These are phyloP conservation scores for Muscidifurax raptorellus DNA, from an alignment of 1,140 invertebrate species.

Conservation along the genomic window DNA sequence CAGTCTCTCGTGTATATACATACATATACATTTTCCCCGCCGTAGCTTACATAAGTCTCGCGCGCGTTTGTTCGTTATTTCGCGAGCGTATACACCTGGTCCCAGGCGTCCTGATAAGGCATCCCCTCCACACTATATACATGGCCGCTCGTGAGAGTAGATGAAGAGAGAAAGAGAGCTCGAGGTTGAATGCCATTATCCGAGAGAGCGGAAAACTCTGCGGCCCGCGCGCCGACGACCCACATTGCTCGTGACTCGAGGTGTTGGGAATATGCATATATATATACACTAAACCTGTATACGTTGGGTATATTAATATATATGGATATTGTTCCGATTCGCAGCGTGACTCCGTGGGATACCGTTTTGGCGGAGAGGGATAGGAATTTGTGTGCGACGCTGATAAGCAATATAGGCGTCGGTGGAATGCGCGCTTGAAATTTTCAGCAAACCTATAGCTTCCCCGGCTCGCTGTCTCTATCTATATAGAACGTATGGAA, in stretches of 20 bases:
- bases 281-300: background rate
- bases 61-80: background rate
- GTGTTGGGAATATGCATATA: background rate
- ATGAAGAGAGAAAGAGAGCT: background rate
- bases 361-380: background rate
- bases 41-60: background rate
- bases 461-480: too few relatives aligned
- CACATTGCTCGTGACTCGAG: background rate
- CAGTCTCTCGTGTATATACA: too few relatives aligned
- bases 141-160: background rate
- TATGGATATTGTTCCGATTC: background rate
- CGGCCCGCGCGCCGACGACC: background rate
- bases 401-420: too few relatives aligned
- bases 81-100: background rate
- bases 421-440: too few relatives aligned
- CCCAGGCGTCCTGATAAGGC: background rate
- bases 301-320: background rate
- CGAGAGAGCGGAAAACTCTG: slow-evolving; percentile 14
- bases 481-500: too few relatives aligned
- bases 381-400: background rate
- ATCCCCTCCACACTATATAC: background rate
- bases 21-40: background rate
- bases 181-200: slow-evolving; percentile 31
- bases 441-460: too few relatives aligned
- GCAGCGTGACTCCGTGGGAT: background rate